Percentiles rank a stretch among this genome's conserved stretches.
Evolutionary conservation across 2,113 vertebrate species (phyloP).

Genomic region (Hydrolagus affinis): DNA sequence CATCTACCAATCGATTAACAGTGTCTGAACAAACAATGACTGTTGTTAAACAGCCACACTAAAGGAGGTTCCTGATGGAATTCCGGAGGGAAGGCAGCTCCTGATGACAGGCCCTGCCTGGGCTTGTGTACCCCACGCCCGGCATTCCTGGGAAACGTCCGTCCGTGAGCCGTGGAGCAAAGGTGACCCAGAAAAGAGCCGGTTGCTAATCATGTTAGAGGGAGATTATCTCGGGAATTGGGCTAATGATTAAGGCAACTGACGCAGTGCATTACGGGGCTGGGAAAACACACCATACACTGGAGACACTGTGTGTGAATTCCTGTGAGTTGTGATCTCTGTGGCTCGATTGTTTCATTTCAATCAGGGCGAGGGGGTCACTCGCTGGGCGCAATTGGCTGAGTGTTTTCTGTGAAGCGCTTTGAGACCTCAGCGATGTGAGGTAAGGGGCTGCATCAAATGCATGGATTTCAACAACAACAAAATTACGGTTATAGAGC

Average conservation of each 20-base stretch:
- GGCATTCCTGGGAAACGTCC: background rate
- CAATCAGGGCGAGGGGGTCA: background rate
- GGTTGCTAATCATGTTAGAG: background rate
- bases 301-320: too few relatives aligned
- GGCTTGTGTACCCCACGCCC: background rate
- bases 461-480: too few relatives aligned
- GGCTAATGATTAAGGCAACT: constrained; percentile 3
- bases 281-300: background rate
- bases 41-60: too few relatives aligned
- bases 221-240: background rate
- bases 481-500: too few relatives aligned
- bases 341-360: background rate
- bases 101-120: background rate
- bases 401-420: too few relatives aligned
- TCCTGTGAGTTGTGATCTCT: background rate
- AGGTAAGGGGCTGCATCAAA: too few relatives aligned
- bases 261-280: background rate
- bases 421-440: too few relatives aligned
- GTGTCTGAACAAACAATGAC: too few relatives aligned
- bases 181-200: background rate
- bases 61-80: too few relatives aligned
- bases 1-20: too few relatives aligned
- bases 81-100: too few relatives aligned
- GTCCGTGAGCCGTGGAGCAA: background rate
- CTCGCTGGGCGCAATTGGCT: too few relatives aligned